Base-by-base conservation (phyloP, 1,140 invertebrate genomes). In the Copidosoma floridanum region DNA sequence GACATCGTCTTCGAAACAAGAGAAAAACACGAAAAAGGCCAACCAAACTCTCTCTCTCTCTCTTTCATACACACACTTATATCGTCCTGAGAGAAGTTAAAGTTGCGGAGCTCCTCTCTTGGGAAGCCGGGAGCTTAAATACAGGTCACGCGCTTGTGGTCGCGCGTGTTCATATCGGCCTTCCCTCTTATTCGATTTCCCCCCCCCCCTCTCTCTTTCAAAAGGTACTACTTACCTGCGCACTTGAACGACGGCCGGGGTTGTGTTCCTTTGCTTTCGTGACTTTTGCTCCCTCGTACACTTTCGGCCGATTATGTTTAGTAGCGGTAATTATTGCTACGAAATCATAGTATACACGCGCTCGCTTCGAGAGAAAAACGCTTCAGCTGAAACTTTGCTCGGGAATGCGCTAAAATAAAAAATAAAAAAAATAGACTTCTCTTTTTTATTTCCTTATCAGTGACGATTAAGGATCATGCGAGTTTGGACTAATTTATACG, bases 61-160 rank as follows among this genome's bases (percentile, higher is more conserved):
- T 20, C n/a, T n/a, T n/a, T n/a, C n/a, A n/a, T n/a, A n/a, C n/a
- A n/a, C n/a, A n/a, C n/a, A n/a, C n/a, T n/a, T 20, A 32, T 29
- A 46, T 37, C 35, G 27, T 43, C 51, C 29, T 43, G n/a, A n/a
- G n/a, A n/a, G n/a, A n/a, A n/a, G n/a, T n/a, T n/a, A n/a, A n/a
- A n/a, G n/a, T n/a, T n/a, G n/a, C n/a, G n/a, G n/a, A n/a, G n/a
- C n/a, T n/a, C n/a, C n/a, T n/a, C n/a, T n/a, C n/a, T n/a, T n/a
- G n/a, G n/a, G n/a, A 32, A 6, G 29, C 29, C 6, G 7, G 10
- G 24, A 50, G 47, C 64, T 68, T 71, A 71, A 71, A 71, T 65
- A 70, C 68, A 70, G 67, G 65, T 68, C 70, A 70, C 68, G 68
- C 55, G 63, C 52, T 54, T 61, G 57, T 20, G 58, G 48, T 56